Conservation (phyloP, 2,113 vertebrate species). For the Marmota flaviventris region DNA sequence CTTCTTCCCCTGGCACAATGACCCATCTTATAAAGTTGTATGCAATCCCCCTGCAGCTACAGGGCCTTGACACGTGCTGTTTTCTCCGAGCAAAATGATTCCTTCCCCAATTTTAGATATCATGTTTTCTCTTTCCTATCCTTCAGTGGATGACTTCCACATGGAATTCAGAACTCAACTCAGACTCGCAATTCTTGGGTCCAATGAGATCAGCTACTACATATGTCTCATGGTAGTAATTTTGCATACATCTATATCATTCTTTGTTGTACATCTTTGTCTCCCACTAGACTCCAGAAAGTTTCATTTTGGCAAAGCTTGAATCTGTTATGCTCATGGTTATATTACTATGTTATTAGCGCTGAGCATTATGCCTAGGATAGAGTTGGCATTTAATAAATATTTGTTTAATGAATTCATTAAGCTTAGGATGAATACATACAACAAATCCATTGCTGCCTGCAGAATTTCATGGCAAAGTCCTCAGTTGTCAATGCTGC, state of each 20-base stretch:
- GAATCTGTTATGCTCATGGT: background rate
- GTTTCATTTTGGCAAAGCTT: background rate
- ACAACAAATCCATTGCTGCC: background rate
- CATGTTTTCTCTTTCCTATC: background rate
- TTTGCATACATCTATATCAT: background rate
- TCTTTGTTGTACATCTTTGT: background rate
- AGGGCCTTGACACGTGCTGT: background rate
- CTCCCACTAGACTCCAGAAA: background rate
- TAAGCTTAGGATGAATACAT: background rate
- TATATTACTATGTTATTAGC: background rate
- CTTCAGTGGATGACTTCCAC: background rate
- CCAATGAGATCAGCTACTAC: background rate
- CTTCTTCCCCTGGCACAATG: background rate
- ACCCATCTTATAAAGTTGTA: background rate
- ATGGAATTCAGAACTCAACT: background rate
- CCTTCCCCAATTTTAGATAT: background rate
- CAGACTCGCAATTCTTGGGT: background rate
- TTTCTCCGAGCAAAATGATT: background rate
- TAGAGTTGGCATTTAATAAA: background rate
- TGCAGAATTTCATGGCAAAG: background rate
- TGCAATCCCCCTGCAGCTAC: background rate
- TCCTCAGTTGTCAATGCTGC: background rate
- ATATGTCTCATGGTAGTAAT: background rate
- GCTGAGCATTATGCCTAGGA: background rate
- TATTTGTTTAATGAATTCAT: conserved; percentile 8